Percentiles rank a stretch among this genome's conserved stretches.
Evolutionary conservation across 2,888 invertebrate genomes (phyloP).

Genomic region (Galeruca laticollis): DNA sequence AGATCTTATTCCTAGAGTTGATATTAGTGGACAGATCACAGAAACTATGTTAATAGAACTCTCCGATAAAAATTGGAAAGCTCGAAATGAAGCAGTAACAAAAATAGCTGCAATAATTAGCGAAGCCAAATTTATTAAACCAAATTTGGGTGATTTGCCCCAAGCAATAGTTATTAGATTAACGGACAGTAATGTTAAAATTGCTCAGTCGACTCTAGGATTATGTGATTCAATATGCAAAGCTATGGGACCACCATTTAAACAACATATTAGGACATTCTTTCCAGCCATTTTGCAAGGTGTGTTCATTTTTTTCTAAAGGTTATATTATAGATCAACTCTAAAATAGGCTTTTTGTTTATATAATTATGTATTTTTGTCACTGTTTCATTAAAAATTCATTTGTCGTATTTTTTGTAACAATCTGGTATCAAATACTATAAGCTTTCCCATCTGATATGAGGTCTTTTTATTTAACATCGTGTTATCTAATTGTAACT

Average conservation of each 20-base stretch:
- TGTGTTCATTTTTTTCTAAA: slow-evolving; percentile 58
- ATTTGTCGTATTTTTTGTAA: too few species aligned
- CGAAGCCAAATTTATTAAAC: slow-evolving; percentile 84
- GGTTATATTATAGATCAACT: too few species aligned
- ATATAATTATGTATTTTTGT: not conserved
- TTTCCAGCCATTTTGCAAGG: slow-evolving; percentile 91
- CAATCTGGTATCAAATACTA: too few species aligned
- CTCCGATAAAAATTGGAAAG: slow-evolving; percentile 94
- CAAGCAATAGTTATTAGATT: slow-evolving; percentile 82
- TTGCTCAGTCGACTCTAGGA: slow-evolving; percentile 85
- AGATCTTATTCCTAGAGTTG: slow-evolving; percentile 82
- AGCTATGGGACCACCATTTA: slow-evolving; percentile 86
- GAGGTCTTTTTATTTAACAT: too few species aligned
- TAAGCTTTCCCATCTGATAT: too few species aligned
- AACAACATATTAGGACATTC: slow-evolving; percentile 82
- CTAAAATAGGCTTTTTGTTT: too few species aligned
- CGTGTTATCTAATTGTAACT: not conserved
- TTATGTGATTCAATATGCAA: slow-evolving; percentile 86
- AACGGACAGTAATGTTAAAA: slow-evolving; percentile 91
- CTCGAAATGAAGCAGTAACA: slow-evolving; percentile 80
- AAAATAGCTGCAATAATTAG: slow-evolving; percentile 79
- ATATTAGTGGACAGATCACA: slow-evolving; percentile 86
- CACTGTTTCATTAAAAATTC: not conserved
- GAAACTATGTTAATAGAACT: slow-evolving; percentile 84
- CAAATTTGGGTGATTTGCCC: slow-evolving; percentile 86